Evolutionary conservation across 1,140 invertebrate species (phyloP), one percentile per base, ranked within the genome.

Genomic region (Leptoteleia sp.): DNA sequence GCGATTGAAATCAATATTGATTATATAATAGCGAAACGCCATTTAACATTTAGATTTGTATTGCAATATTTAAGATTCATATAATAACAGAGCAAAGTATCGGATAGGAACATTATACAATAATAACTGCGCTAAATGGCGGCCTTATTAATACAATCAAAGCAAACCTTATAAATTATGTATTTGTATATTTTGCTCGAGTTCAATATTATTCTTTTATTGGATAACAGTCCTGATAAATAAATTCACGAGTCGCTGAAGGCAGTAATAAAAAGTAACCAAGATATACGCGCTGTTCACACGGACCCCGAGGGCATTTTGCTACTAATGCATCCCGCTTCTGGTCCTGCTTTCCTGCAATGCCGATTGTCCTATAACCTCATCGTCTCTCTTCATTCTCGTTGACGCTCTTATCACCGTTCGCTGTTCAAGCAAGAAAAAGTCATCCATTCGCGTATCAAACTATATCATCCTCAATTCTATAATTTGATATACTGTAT

Each of bases 181-280:
- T 70, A 76, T 76, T 54, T 71, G 67, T 77, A 55, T 77, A 77
- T 65, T 77, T 77, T 71, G 54, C 31, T 52, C 52, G 31, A 47
- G 27, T 57, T 70, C 50, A 19, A 59, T 78, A 61, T 78, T 72
- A 78, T 67, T 78, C 67, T 78, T 72, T 71, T 61, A 72, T 72
- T 72, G 59, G 76, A 61, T 72, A 72, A 78, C 67, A 59, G 59
- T 61, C 35, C 61, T 61, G 61, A 78, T 78, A 78, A 77, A 77
- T 77, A 77, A 71, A 77, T 77, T 71, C 65, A 70, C 64, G 65
- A 77, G 71, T 78, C 78, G 76, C 71, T 73, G 70, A 77, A 71
- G 72, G 79, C 68, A 73, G 73, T 84, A 81, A 85, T 83, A 86
- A 86, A 86, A 87, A 87, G 85, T 86, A 86, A 85, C 68, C 76